Percentiles rank a stretch among this genome's conserved stretches.
These are phyloP conservation scores for sheep (Ovis aries) DNA, from an alignment of 2,113 vertebrate species.

Conservation along the genomic window ARS-UI_Ramb_v3.0 NC_056074.1:42246501-42247000, in stretches of 20 bases:
- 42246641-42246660: background rate
- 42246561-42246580: background rate
- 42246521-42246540: background rate
- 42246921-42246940: fast-evolving
- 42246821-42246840: fast-evolving
- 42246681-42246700: background rate
- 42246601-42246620: background rate
- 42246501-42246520: background rate
- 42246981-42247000: background rate
- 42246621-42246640: background rate
- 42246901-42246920: background rate
- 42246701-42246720: fast-evolving
- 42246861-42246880: fast-evolving
- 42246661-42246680: background rate
- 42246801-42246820: fast-evolving
- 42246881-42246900: background rate
- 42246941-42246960: fast-evolving
- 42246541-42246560: background rate
- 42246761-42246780: fast-evolving
- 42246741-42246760: background rate
- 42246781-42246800: fast-evolving
- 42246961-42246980: background rate
- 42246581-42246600: background rate
- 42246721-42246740: background rate
- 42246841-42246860: background rate